Base-by-base conservation (phyloP, 1,140 invertebrate genomes). In the Sesamia nonagrioides region DNA sequence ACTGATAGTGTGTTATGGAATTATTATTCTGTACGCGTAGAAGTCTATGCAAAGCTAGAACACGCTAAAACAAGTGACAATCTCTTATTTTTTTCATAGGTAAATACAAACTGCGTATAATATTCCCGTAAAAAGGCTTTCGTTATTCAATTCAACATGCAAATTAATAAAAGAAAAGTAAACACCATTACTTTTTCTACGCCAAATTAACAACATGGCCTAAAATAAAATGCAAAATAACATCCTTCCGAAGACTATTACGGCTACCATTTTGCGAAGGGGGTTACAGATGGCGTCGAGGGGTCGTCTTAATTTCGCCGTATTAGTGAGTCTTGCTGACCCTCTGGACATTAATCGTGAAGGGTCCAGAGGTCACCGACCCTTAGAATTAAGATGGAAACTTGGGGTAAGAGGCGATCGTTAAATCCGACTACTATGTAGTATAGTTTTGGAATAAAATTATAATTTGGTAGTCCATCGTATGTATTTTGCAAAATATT, bases 241-340 rank as follows among this genome's bases (percentile, higher is more conserved):
- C 74, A 68, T 77, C 73, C 73, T 75, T 77, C 61, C 74, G 45
- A 56, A 56, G 48, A 77, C 27, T 68, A 56, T 66, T 60, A 72
- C 37, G 73, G 79, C 77, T 58, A 78, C 81, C 86, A 85, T 87
- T 81, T 87, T 82, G 83, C 79, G 69, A 71, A 80, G 81, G 85
- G 86, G 85, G 85, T 86, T 80, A 81, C 86, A 89, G 84, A 87
- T 88, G 87, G 86, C 86, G 77, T 76, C 68, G 61, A 85, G 85
- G 90, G 92, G 89, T 91, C 86, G 84, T 94, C 92, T 94, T 94
- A 92, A 94, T 94, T 92, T 92, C 81, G 82, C 88, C 79, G 88
- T 89, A 90, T 91, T 89, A 92, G 87, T 88, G 90, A 92, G 88
- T 92, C 91, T 92, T 91, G 83, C 81, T 80, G 86, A 89, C 88